phyloP scores from a whole-genome alignment of 2,888 invertebrate species.

The Drosophila greeni region DNA sequence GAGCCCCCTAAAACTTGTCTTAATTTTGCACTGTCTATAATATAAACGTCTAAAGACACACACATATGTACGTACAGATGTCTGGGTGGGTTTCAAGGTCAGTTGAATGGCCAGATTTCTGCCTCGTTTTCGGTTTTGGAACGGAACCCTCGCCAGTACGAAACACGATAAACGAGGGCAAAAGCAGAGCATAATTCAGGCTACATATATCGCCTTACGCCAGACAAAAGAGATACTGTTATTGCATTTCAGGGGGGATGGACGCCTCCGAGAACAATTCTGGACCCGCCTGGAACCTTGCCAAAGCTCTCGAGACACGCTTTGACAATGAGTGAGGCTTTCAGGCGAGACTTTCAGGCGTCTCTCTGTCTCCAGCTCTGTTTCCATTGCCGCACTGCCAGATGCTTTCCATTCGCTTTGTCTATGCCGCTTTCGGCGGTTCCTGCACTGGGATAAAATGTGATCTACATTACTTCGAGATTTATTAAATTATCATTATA shows the following conservation, averaged over 20 bases:
- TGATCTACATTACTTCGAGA: not conserved
- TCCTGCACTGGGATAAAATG: conserved; percentile 7
- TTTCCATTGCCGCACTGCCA: conserved; percentile 30
- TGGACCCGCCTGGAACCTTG: conserved; percentile 36
- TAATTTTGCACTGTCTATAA: conserved; percentile 23
- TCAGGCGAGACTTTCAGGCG: conserved; percentile 65
- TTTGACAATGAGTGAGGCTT: conserved; percentile 64
- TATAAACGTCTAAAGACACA: conserved; percentile 7
- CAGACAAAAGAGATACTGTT: conserved; percentile 40
- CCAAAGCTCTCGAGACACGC: conserved; percentile 45
- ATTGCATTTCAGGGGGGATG: conserved; percentile 33
- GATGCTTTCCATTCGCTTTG: conserved; percentile 24
- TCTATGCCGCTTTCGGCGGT: conserved; percentile 24
- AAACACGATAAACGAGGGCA: conserved; percentile 36
- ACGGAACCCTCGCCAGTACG: conserved; percentile 12
- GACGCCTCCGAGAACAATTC: conserved; percentile 18
- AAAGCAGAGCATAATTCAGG: conserved; percentile 21
- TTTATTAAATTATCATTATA: too few species aligned
- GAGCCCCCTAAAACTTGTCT: conserved; percentile 18
- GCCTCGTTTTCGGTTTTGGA: conserved; percentile 16
- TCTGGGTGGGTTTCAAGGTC: conserved; percentile 44
- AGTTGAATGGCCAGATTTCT: conserved; percentile 35
- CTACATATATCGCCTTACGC: conserved; percentile 37
- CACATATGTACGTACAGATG: conserved; percentile 9
- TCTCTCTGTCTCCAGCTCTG: conserved; percentile 24